Evolutionary conservation across 2,888 invertebrate genomes (phyloP).

Genomic region (Branchellion lobata): DNA sequence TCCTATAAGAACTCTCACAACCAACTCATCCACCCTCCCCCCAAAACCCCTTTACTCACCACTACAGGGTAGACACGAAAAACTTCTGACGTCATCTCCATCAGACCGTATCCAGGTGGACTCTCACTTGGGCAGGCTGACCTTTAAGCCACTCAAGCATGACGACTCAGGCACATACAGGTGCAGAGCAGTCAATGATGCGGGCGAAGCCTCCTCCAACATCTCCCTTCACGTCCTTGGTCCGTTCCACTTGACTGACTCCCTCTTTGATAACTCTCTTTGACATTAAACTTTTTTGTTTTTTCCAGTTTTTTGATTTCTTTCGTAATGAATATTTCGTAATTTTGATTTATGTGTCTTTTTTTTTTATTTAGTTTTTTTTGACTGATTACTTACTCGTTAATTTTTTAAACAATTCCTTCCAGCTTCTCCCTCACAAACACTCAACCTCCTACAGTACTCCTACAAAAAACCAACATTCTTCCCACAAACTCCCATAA

Average conservation of each 20-base stretch:
- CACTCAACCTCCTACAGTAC: no score
- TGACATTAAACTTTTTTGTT: no score
- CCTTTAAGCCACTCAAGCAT: slow-evolving; percentile 49
- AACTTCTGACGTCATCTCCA: slow-evolving; percentile 32
- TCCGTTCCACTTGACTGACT: slow-evolving; percentile 34
- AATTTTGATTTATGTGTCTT: background rate
- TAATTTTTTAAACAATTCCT: background rate
- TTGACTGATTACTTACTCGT: no score
- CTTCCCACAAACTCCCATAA: no score
- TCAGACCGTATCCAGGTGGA: slow-evolving; percentile 49
- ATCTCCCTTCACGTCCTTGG: slow-evolving; percentile 49
- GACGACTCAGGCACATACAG: slow-evolving; percentile 49
- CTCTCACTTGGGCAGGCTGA: slow-evolving; percentile 47
- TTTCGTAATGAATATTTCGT: background rate
- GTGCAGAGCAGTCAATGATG: slow-evolving; percentile 51
- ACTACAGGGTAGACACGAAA: slow-evolving; percentile 26
- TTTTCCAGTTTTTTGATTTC: background rate
- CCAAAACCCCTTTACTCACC: background rate
- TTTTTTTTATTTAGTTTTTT: background rate
- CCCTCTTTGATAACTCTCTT: background rate
- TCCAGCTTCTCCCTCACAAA: no score
- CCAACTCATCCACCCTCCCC: no score
- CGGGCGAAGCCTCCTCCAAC: slow-evolving; percentile 43
- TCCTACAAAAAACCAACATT: no score
- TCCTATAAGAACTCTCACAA: no score